Base-by-base conservation (phyloP, 1,140 invertebrate genomes). In the Cylas formicarius region DNA sequence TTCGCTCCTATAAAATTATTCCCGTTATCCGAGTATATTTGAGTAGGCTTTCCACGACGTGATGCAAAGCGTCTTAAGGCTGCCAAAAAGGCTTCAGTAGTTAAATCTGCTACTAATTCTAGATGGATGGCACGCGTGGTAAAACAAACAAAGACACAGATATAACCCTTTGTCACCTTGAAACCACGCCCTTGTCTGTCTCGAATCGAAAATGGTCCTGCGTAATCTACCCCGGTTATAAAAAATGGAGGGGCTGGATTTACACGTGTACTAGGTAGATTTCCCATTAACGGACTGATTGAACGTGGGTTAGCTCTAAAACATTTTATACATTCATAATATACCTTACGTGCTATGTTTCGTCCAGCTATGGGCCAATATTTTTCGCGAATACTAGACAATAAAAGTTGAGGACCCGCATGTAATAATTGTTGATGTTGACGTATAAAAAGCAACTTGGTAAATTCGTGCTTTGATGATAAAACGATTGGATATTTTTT, bases 51-150 rank as follows among this genome's bases (percentile, higher is more conserved):
- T 48, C 55, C 52, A 18, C 55, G 36, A 45, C 57, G 37, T 9
- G 52, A n/a, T 8, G 48, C 50, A 37, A 68, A 67, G 20, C 62
- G 23, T 35, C 49, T 49, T 9, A 61, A 50, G 9, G 49, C 48
- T 14, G 48, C 29, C 16, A 64, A 21, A 42, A 58, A 66, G 13
- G 31, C 36, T 8, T 52, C 49, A n/a, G 60, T 54, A 13, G 26
- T 47, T n/a, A 37, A 14, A 9, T 59, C 49, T 18, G 32, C 39
- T 7, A 63, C 53, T 6, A 58, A 33, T 41, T 69, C 65, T 22
- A 69, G 38, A 43, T 67, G 61, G 8, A 64, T 47, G 11, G 55
- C 60, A 28, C 61, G 62, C 9, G 43, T 54, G 23, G 40, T 29
- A 33, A 63, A 39, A 43, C 56, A 66, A 16, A 62, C 33, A 50